Base-by-base conservation (phyloP, 2,113 vertebrate species). In the Eulemur rufifrons region DNA sequence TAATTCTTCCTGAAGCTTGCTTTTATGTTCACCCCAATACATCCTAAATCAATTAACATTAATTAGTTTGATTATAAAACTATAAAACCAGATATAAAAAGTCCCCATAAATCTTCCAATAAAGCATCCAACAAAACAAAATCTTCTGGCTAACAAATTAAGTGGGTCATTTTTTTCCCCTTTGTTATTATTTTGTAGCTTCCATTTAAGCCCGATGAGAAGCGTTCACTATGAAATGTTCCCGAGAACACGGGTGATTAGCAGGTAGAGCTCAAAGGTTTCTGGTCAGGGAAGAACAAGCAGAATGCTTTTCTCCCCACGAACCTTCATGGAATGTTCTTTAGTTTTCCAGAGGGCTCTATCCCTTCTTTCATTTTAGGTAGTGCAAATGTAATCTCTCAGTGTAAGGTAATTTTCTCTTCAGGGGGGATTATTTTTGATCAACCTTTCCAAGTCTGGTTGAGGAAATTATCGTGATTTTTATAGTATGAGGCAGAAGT, bases 31-130 rank as follows among this genome's bases (percentile, higher is more conserved):
- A 64, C 29, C 47, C 76, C 25, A 21, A 88, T 56, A 86, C 73
- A 18, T 86, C 64, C 37, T 15, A 54, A 73, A 85, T 93, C 80
- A 88, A 64, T 91, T 45, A 80, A 54, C 45, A 45, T 34, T 85
- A 90, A 47, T 78, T 56, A 68, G 84, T 73, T 82, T 81, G 76
- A 88, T 94, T 92, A 88, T 64, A 81, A 92, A 95, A 95, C 80
- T 45, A 42, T 69, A 56, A 90, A 95, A 77, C 18, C 45, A 74
- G 81, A 85, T 87, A 91, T 66, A 85, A 87, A 97, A 77, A 54
- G 34, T 45, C 77, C 52, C 37, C 45, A 29, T 87, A 78, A 90
- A 74, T 78, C 54, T 96, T 61, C 83, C 54, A 89, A 45, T 73
- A 78, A 95, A 95, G 42, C n/a, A 86, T 3, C 18, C 56, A 76